Percentiles rank a stretch among this genome's conserved stretches.
Evolutionary conservation across 2,888 invertebrate species (phyloP).

Genomic region (Gymnoscelis rufifasciata): DNA sequence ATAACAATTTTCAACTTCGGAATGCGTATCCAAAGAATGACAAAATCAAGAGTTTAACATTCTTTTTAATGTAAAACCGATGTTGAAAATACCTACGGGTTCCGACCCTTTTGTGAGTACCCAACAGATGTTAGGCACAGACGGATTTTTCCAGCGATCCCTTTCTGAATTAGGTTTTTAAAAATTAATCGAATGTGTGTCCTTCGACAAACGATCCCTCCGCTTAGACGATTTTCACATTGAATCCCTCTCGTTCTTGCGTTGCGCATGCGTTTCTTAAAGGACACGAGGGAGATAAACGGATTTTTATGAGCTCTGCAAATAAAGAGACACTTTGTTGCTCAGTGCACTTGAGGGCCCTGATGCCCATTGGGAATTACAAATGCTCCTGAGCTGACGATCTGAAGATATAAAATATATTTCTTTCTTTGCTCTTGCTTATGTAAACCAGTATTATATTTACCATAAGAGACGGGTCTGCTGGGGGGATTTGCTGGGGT

Average conservation of each 20-base stretch:
- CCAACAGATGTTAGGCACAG: slow-evolving; percentile 5
- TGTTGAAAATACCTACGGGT: slow-evolving; percentile 4
- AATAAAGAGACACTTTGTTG: slow-evolving; percentile 54
- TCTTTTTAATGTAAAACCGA: slow-evolving; percentile 1
- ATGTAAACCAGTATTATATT: slow-evolving; percentile 8
- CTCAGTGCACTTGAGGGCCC: slow-evolving; percentile 50
- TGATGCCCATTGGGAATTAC: slow-evolving; percentile 35
- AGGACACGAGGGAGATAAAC: slow-evolving; percentile 36
- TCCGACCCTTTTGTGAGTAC: slow-evolving; percentile 1
- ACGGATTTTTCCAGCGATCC: slow-evolving; percentile 2
- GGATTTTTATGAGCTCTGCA: slow-evolving; percentile 47
- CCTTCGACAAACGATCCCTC: slow-evolving; percentile 18
- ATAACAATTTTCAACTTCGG: too few species aligned
- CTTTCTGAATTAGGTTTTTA: slow-evolving; percentile 24
- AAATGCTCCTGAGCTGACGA: slow-evolving; percentile 32
- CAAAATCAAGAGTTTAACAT: neutral
- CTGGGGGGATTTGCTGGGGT: too few species aligned
- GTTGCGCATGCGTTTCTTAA: slow-evolving; percentile 34
- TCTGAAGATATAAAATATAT: slow-evolving; percentile 27
- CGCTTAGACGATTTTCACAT: slow-evolving; percentile 26
- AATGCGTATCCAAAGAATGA: too few species aligned
- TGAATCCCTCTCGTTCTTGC: slow-evolving; percentile 33
- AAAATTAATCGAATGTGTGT: slow-evolving; percentile 24
- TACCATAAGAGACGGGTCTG: neutral
- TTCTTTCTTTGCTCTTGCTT: slow-evolving; percentile 13